A percentile compares a stretch with the other conserved stretches of the same genome.
Conservation (phyloP, 2,113 vertebrate species). For the Stomatorhinus ivindoensis region DNA sequence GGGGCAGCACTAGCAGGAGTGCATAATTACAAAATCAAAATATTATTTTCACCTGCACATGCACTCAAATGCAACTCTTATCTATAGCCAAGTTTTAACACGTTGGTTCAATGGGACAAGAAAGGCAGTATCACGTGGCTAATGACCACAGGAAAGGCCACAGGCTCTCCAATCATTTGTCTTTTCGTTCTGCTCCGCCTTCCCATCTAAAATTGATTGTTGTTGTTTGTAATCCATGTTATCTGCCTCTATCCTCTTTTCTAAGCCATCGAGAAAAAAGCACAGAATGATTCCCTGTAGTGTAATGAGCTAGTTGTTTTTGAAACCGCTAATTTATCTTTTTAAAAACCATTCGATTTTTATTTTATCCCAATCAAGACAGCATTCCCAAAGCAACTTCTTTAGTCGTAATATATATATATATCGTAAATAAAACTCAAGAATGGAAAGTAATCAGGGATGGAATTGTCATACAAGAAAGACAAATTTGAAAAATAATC, state of each 20-base stretch:
- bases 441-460: slow-evolving; percentile 1
- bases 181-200: background rate
- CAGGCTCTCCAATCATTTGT: background rate
- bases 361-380: background rate
- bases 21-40: background rate
- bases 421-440: background rate
- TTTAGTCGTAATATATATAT: background rate
- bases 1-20: background rate
- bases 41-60: background rate
- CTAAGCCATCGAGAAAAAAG: background rate
- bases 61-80: background rate
- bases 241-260: background rate
- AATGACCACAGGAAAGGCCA: background rate
- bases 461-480: background rate
- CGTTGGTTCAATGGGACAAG: background rate
- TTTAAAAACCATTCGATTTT: background rate
- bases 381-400: background rate
- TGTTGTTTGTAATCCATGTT: background rate
- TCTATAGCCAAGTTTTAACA: background rate
- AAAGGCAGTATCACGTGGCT: background rate
- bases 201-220: background rate
- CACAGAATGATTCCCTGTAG: background rate
- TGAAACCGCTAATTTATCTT: background rate
- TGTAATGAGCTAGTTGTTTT: background rate
- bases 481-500: background rate